A percentile compares a stretch with the other conserved stretches of the same genome.
These are phyloP conservation scores for Carassius auratus DNA, from an alignment of 2,113 vertebrate species.

Conservation along the genomic window DNA sequence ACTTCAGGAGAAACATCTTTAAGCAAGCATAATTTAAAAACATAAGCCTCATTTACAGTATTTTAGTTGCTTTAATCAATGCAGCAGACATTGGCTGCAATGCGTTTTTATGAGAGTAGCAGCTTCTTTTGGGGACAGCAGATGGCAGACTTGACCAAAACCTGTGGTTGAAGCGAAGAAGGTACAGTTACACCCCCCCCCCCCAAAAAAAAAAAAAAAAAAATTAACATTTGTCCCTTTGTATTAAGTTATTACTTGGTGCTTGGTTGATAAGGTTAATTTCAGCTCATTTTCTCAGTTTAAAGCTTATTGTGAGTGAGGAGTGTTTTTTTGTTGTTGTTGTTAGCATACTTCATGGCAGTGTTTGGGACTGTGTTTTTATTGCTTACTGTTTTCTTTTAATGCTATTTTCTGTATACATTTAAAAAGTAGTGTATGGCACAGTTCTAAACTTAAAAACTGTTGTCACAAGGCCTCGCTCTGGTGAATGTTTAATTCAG, in stretches of 20 bases:
- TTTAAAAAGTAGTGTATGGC: not conserved
- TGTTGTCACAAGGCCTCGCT: not conserved
- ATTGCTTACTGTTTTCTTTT: not conserved
- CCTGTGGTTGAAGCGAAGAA: not conserved
- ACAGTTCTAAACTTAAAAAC: not conserved
- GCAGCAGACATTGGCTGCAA: not conserved
- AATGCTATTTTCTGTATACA: not conserved
- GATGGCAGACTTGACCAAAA: constrained; percentile 21
- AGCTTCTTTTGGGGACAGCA: not conserved
- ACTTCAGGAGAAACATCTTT: not conserved
- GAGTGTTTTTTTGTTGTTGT: not conserved
- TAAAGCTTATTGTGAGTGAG: not conserved
- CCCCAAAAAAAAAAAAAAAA: no score
- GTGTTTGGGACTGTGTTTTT: not conserved
- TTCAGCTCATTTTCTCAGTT: not conserved
- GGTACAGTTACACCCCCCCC: not conserved
- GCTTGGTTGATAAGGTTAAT: not conserved
- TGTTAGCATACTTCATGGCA: no score
- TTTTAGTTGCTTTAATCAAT: not conserved
- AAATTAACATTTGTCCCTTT: not conserved
- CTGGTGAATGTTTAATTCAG: not conserved
- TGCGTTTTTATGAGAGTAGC: not conserved
- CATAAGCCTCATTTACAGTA: not conserved
- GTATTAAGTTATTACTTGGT: not conserved
- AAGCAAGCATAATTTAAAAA: not conserved